Percentiles rank a stretch among this genome's conserved stretches.
Evolutionary conservation across 2,113 vertebrate species (phyloP).

Genomic region (Carassius gibelio): DNA sequence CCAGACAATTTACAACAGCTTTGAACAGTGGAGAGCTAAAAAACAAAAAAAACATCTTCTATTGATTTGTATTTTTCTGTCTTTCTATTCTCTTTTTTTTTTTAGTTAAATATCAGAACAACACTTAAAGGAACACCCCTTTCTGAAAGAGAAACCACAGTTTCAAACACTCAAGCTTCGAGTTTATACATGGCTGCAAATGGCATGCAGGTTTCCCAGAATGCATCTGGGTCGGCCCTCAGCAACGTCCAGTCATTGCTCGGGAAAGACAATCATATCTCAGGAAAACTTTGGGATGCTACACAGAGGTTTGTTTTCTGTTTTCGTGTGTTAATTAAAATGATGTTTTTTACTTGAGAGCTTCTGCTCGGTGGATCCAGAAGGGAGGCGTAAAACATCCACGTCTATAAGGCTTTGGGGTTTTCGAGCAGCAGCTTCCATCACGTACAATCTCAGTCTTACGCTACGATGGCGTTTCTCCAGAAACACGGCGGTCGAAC

Average conservation of each 20-base stretch:
- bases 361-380: neutral
- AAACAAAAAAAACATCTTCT: slow-evolving; percentile 45
- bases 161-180: slow-evolving; percentile 72
- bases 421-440: slow-evolving; percentile 78
- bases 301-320: slow-evolving; percentile 54
- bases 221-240: slow-evolving; percentile 41
- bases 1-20: slow-evolving; percentile 72
- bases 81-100: slow-evolving; percentile 57
- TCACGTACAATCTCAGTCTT: slow-evolving; percentile 77
- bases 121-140: slow-evolving; percentile 69
- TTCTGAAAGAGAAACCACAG: slow-evolving; percentile 73
- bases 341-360: neutral
- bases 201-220: slow-evolving; percentile 62
- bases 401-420: slow-evolving; percentile 80
- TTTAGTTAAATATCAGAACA: slow-evolving; percentile 60
- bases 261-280: slow-evolving; percentile 66
- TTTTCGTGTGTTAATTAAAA: neutral
- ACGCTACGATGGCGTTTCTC: neutral
- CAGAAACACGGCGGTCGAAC: too few relatives aligned
- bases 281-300: slow-evolving; percentile 54
- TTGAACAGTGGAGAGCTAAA: slow-evolving; percentile 68
- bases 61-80: slow-evolving; percentile 47
- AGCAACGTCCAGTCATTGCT: slow-evolving; percentile 60
- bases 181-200: slow-evolving; percentile 67
- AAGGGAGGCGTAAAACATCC: neutral